Base-by-base conservation (phyloP, 92 coral and sea anemone genomes). In the Porites lobata region DNA sequence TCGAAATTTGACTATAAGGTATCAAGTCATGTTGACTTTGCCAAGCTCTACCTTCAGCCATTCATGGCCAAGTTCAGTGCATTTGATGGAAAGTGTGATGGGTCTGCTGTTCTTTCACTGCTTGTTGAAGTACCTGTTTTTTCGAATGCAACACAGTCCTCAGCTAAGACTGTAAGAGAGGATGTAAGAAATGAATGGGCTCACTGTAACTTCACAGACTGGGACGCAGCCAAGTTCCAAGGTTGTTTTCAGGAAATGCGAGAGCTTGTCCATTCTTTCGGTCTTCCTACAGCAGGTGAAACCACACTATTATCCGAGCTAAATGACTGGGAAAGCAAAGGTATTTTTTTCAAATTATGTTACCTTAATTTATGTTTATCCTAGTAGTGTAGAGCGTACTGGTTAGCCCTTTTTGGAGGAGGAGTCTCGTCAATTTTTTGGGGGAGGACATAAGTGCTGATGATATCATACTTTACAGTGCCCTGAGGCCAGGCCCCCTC, bases 121-220 rank as follows among this genome's bases (percentile, higher is more conserved):
- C 56, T 91, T 68, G 83, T 91, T 58, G 88, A 81, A 29, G 85
- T 85, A 7, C 88, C 94, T 50, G 69, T 51, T n/a, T 32, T 86
- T 64, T 53, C 77, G n/a, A 2, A 75, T 7, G 69, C 65, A 29
- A 65, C 71, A 24, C 78, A 67, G 52, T 15, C 29, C 14, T 47
- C 70, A 68, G 94, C 91, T 18, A 75, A 65, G 22, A 38, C n/a
- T 32, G 90, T 90, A 38, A 78, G 89, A 63, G 58, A 57, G 11
- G 65, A 62, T 50, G 89, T 89, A 50, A 84, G 92, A 77, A 90
- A 89, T 32, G 92, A 89, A 80, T 89, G 92, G 92, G 92, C 90
- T 17, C 92, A 89, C 78, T 89, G 92, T 77, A 78, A 90, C 75
- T 86, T 90, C 47, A 68, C 87, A 12, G 72, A 79, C 61, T 91